Base-by-base conservation (phyloP, 1,140 invertebrate genomes). In the Adoxophyes honmai region DNA sequence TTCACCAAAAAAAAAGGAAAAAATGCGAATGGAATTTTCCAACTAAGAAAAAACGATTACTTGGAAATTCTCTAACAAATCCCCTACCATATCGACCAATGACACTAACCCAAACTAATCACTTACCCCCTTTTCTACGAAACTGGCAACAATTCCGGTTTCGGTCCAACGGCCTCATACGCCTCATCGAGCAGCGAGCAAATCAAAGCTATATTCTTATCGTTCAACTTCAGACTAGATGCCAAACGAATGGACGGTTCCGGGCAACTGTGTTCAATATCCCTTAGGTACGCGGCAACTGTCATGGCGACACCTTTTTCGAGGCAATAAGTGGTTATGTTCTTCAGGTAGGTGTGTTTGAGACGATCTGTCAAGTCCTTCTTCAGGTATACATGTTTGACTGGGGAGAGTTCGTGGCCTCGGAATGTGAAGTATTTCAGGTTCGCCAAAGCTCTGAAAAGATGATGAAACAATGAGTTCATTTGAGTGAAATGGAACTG, bases 311-410 rank as follows among this genome's bases (percentile, higher is more conserved):
- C 85, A 10, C 92, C 92, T 54, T 90, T 84, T 10, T 92, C 79
- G 54, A 92, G 78, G 51, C 93, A 92, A 90, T 94, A 82, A 13
- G 88, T 82, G 18, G 86, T 78, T 6, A 97, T 92, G 64, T 91
- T 83, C 1, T 88, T 86, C 13, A 97, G 78, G 53, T 93, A 83
- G 7, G 79, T 73, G 4, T 91, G 73, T 70, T 94, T 92, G 8
- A 89, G 64, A 0, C 91, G 79, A 18, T 82, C 75, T 1, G 91
- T 90, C 0, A 86, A 64, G 2, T 89, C 77, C 0, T 76, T 69
- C 13, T 89, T 90, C 11, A 97, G 79, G 66, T 93, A 93, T 4
- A 98, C 73, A 86, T 97, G 96, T 68, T 97, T 96, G 0, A 98
- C 86, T 0, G 96, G 96, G 0, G 94, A 95, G 1, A 94, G 53